These are phyloP conservation scores for Clistopyga incitator DNA, from an alignment of 2,888 invertebrate species.

Conservation along the genomic window DNA sequence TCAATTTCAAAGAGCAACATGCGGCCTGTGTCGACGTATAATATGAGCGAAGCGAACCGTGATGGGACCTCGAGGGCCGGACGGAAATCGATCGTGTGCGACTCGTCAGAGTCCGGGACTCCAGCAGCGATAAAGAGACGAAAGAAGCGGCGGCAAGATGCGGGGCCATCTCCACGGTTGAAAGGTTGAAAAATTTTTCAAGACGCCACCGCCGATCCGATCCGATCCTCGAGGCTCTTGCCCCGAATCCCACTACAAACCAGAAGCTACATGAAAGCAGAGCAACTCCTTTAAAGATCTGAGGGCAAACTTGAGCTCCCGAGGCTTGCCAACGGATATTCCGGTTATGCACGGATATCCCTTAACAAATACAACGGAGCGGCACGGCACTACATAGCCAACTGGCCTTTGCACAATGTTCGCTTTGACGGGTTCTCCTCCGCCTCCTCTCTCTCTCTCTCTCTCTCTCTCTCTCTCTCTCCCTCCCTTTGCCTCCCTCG, in stretches of 20 bases:
- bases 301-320: conserved; percentile 36
- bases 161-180: conserved; percentile 30
- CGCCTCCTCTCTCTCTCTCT: background rate
- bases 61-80: background rate
- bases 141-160: conserved; percentile 3
- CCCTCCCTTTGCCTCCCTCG: background rate
- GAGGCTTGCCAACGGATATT: conserved; percentile 63
- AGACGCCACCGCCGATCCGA: conserved; percentile 31
- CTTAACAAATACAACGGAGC: conserved; percentile 49
- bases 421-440: conserved; percentile 57
- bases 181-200: conserved; percentile 57
- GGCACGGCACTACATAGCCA: conserved; percentile 44
- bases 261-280: conserved; percentile 17
- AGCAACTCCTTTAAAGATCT: conserved; percentile 54
- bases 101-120: conserved; percentile 45
- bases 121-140: conserved; percentile 15
- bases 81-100: conserved; percentile 52
- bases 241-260: background rate
- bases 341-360: conserved; percentile 61
- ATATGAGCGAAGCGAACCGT: background rate
- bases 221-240: conserved; percentile 43
- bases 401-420: conserved; percentile 58
- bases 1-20: conserved; percentile 43
- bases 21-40: background rate
- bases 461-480: background rate